These are phyloP conservation scores for Catocala sponsa DNA, from an alignment of 2,888 invertebrate genomes.

Conservation along the genomic window DNA sequence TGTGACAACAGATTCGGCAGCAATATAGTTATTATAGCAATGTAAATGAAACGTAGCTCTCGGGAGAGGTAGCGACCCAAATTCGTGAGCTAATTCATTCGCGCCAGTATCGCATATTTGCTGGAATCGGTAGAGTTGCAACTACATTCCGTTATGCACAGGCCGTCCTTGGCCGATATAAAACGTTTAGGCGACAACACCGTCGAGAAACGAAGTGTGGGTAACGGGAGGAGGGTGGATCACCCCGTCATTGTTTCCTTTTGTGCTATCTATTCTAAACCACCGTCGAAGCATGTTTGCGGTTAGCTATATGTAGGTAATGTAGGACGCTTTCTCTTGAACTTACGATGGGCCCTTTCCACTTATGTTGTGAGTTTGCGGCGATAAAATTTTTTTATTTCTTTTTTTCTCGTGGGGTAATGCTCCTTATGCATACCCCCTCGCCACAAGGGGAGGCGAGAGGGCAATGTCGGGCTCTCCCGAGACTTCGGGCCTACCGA, in stretches of 20 bases:
- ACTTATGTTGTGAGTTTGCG: constrained; percentile 24
- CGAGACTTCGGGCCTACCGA: no score
- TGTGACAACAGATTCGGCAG: no score
- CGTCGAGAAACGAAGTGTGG: constrained; percentile 51
- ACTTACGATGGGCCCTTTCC: constrained; percentile 31
- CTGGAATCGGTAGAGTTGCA: constrained; percentile 55
- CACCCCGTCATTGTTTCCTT: constrained; percentile 74
- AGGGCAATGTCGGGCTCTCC: no score
- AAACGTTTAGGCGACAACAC: constrained; percentile 74
- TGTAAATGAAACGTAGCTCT: constrained; percentile 20
- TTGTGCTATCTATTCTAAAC: constrained; percentile 61
- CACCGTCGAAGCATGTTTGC: constrained; percentile 54
- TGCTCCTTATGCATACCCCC: no score
- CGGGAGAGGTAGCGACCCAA: constrained; percentile 52
- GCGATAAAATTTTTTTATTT: no score
- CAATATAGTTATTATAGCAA: constrained; percentile 4
- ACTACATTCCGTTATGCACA: constrained; percentile 59
- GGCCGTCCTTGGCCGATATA: constrained; percentile 80
- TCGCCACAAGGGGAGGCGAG: no score
- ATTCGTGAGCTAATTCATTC: constrained; percentile 60
- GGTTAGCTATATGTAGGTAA: constrained; percentile 44
- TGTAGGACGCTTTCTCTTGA: constrained; percentile 34
- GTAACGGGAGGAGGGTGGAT: constrained; percentile 66
- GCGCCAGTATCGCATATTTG: constrained; percentile 51
- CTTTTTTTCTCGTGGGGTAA: no score